These are phyloP conservation scores for Todiramphus chloris DNA, from an alignment of 2,113 vertebrate species.

Conservation along the genomic window DNA sequence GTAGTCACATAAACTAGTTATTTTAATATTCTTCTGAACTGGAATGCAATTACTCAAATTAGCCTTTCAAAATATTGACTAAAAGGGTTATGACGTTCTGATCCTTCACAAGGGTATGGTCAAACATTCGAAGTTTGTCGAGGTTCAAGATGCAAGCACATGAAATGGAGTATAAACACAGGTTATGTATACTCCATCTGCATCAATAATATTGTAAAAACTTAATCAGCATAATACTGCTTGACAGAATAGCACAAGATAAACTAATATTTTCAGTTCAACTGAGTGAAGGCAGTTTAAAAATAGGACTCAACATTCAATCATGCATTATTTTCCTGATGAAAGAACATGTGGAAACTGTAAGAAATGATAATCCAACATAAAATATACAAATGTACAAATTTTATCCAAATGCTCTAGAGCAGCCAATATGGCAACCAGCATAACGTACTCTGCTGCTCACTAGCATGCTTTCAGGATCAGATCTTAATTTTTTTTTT, in stretches of 20 bases:
- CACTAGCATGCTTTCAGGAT: not conserved
- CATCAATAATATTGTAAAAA: conserved; percentile 50
- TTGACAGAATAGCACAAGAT: conserved; percentile 53
- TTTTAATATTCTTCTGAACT: conserved; percentile 57
- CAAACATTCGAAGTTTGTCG: conserved; percentile 46
- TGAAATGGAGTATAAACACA: conserved; percentile 58
- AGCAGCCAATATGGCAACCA: conserved; percentile 17
- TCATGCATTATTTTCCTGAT: conserved; percentile 40
- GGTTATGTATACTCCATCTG: conserved; percentile 53
- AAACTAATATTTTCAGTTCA: conserved; percentile 62
- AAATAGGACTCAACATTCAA: conserved; percentile 53
- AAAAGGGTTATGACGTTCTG: conserved; percentile 49
- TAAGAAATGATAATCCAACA: conserved; percentile 50
- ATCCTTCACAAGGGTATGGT: conserved; percentile 31
- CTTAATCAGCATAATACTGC: conserved; percentile 61
- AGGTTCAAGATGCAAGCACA: conserved; percentile 5
- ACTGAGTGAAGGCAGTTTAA: conserved; percentile 52
- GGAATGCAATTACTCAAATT: conserved; percentile 64
- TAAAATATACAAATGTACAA: conserved; percentile 41
- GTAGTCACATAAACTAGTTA: conserved; percentile 46
- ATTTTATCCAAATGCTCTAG: conserved; percentile 22
- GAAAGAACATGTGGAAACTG: conserved; percentile 54
- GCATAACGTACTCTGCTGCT: not conserved
- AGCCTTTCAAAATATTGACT: conserved; percentile 58
- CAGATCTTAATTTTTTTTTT: not conserved